Evolutionary conservation across 2,797 vertebrate genomes (phyloP).

Genomic region (Acanthiza pusilla): DNA sequence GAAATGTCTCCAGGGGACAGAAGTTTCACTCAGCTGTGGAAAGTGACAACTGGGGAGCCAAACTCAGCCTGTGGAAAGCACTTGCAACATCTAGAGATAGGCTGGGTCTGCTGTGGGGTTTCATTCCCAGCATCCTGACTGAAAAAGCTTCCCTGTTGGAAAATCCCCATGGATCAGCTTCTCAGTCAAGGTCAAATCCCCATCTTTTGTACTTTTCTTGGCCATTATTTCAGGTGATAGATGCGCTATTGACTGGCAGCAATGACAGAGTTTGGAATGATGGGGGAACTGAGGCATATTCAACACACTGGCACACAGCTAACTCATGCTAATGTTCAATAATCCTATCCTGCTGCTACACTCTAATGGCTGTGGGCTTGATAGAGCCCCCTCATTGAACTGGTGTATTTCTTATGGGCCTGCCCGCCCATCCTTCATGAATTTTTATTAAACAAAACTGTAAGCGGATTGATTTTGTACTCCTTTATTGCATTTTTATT

Average conservation of each 20-base stretch:
- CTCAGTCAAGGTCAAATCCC: slow-evolving; percentile 58
- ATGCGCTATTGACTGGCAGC: slow-evolving; percentile 33
- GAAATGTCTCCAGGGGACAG: background rate
- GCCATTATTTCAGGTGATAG: slow-evolving; percentile 49
- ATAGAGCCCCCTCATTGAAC: slow-evolving; percentile 71
- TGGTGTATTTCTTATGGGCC: slow-evolving; percentile 89
- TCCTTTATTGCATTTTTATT: slow-evolving; percentile 99
- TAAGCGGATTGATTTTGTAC: slow-evolving; percentile 99
- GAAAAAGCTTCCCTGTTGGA: background rate
- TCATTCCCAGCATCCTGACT: background rate
- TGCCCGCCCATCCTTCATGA: slow-evolving; percentile 93
- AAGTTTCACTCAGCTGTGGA: background rate
- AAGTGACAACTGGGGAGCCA: background rate
- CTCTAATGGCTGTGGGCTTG: slow-evolving; percentile 58
- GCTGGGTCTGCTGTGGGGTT: background rate
- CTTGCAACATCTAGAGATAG: background rate
- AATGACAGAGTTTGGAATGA: slow-evolving; percentile 52
- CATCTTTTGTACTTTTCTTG: slow-evolving; percentile 42
- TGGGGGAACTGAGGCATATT: slow-evolving; percentile 68
- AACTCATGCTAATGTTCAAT: slow-evolving; percentile 62
- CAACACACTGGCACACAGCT: slow-evolving; percentile 59
- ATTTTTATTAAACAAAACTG: slow-evolving; percentile 99
- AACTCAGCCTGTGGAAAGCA: background rate
- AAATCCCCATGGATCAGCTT: slow-evolving; percentile 46
- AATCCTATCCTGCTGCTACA: slow-evolving; percentile 50